Evolutionary conservation across 2,113 vertebrate genomes (phyloP), one percentile per base, ranked within the genome.

Genomic region (Illadopsis cleaveri): DNA sequence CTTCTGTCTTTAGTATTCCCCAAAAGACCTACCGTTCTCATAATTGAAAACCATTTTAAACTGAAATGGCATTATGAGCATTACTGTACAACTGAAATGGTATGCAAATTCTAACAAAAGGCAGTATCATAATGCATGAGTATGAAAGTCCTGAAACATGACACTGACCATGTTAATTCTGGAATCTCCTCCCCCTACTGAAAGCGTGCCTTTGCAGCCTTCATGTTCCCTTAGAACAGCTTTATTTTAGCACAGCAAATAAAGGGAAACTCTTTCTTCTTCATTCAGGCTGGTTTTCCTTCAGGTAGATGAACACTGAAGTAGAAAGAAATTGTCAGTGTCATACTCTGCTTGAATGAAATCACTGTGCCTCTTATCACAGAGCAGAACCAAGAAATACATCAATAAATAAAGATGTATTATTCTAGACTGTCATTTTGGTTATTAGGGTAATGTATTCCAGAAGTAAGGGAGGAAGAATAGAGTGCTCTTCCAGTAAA

Each of bases 401-500:
- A 90, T 86, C 92, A 90, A 69, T 89, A 91, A 93, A 94, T 72
- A 89, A 85, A 95, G 89, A 93, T 50, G 53, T 89, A 61, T 93
- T 93, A 95, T 94, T 95, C 89, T 80, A 96, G 91, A 93, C 61
- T 82, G 86, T 91, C 69, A 89, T 86, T 95, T 78, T 84, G 13
- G 68, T 88, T 96, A 95, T 96, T 94, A 93, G 71, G 76, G 31
- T 97, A 97, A 96, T 96, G 82, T 92, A 96, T 96, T 97, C 92
- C 79, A 95, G 93, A 90, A 97, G 82, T 38, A 69, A 86, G 35
- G 24, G 27, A 84, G 65, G 61, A 95, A 94, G 89, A 92, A 94
- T 14, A 89, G 89, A 93, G 84, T 64, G 50, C 62, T 93, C 56
- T 92, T 92, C 89, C 92, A 71, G 68, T 71, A 92, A 92, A 68